These are phyloP conservation scores for Tribolium freemani DNA, from an alignment of 2,888 invertebrate genomes.

Conservation along the genomic window DNA sequence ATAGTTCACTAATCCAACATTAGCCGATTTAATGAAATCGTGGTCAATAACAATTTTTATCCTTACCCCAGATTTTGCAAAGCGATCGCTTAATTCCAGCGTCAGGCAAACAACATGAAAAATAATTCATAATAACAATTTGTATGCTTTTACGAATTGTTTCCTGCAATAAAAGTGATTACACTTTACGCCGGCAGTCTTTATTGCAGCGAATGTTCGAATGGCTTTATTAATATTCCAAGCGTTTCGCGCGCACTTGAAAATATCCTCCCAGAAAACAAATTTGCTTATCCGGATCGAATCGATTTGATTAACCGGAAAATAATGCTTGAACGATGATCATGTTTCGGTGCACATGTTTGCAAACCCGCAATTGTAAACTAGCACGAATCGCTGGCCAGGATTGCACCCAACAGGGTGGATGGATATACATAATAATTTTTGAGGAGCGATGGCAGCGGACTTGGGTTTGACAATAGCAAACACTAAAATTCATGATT, in stretches of 20 bases:
- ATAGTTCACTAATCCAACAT: background rate
- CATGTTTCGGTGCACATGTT: background rate
- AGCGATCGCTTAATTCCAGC: background rate
- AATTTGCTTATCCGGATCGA: background rate
- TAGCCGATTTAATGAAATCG: background rate
- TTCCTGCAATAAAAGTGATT: slow-evolving; percentile 34
- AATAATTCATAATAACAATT: slow-evolving; percentile 19
- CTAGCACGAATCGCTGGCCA: background rate
- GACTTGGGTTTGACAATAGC: too few species aligned
- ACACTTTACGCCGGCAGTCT: slow-evolving; percentile 12
- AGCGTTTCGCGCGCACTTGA: background rate
- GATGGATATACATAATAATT: background rate
- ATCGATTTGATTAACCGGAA: background rate
- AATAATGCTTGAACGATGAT: background rate
- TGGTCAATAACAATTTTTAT: background rate
- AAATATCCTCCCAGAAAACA: background rate
- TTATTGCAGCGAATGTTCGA: slow-evolving; percentile 27
- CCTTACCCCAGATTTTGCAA: background rate
- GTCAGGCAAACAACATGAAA: slow-evolving; percentile 1
- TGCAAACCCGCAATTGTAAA: background rate
- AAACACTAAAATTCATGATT: too few species aligned
- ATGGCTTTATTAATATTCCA: slow-evolving; percentile 30
- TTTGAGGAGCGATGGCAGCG: too few species aligned
- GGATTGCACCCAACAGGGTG: background rate
- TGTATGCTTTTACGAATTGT: slow-evolving; percentile 23